Evolutionary conservation across 1,140 invertebrate species (phyloP).

Genomic region (Cherax quadricarinatus): DNA sequence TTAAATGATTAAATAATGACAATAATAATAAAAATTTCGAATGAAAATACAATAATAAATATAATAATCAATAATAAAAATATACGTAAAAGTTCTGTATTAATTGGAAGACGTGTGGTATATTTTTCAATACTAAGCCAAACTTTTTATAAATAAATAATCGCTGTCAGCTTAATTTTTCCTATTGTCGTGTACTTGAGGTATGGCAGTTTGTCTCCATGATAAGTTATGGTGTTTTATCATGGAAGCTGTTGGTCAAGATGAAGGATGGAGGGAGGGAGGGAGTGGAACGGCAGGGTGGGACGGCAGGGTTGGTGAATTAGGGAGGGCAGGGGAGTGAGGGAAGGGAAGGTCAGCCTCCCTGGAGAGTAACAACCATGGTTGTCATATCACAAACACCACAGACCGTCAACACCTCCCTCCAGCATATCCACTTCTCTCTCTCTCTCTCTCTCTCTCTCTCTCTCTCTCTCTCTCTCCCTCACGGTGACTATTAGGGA

Average conservation of each 20-base stretch:
- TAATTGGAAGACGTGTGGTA: no score
- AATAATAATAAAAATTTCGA: no score
- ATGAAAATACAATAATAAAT: no score
- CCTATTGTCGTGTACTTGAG: neutral
- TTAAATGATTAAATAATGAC: no score
- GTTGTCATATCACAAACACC: conserved; percentile 36
- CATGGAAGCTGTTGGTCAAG: neutral
- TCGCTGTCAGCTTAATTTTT: neutral
- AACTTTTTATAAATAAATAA: neutral
- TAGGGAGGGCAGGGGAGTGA: neutral
- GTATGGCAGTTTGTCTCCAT: neutral
- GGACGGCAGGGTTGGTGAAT: neutral
- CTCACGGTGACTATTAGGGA: no score
- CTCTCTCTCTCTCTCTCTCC: no score
- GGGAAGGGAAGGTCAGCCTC: neutral
- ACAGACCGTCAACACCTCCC: conserved; percentile 36
- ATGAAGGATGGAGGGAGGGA: neutral
- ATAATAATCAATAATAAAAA: neutral
- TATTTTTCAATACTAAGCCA: no score
- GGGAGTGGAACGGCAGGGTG: neutral
- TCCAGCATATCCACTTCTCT: neutral
- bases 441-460: no score
- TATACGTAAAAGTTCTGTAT: neutral
- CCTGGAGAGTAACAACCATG: conserved; percentile 25
- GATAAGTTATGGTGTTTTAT: conserved; percentile 15